Base-by-base conservation (phyloP, 2,888 invertebrate species). In the Oxyteleia sp. region DNA sequence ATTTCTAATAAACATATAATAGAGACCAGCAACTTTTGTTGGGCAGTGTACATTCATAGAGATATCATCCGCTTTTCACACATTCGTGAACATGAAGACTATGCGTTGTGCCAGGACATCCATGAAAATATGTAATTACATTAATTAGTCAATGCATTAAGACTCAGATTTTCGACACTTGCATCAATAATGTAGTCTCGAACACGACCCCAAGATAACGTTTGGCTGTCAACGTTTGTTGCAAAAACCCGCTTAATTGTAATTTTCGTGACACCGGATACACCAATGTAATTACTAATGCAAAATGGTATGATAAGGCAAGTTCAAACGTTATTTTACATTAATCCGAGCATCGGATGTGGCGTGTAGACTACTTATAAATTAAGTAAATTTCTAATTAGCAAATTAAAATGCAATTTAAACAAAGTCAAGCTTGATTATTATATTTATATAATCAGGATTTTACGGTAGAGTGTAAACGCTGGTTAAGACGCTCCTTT, bases 1-100 rank as follows among this genome's bases (percentile, higher is more conserved):
- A n/a, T n/a, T n/a, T n/a, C n/a, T n/a, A n/a, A n/a, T n/a, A n/a
- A n/a, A n/a, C n/a, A n/a, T 53, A 43, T 23, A 43, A 18, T 3
- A 18, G 47, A 47, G 16, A 18, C 7, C 47, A 47, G 16, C 47
- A 16, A 18, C 10, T 47, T 47, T 47, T 47, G 38, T 3, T 10
- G n/a, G 11, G 38, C 38, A 38, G 38, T 47, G n/a, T 10, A n/a
- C 5, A 32, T n/a, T n/a, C 18, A 43, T 10, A 11, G 13, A 35
- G 63, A 63, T 75, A 66, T 66, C 64, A 66, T 66, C 49, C 75
- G 43, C 26, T 75, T 64, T 75, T 75, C 64, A 75, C 75, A 75
- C 75, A 49, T 57, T 47, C 45, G 18, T 75, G 75, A 75, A 41
- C 75, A 63, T n/a, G 66, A 55, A 59, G 18, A 66, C 59, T 29